These are phyloP conservation scores for Corythaixoides concolor DNA, from an alignment of 2,113 vertebrate genomes.

Conservation along the genomic window DNA sequence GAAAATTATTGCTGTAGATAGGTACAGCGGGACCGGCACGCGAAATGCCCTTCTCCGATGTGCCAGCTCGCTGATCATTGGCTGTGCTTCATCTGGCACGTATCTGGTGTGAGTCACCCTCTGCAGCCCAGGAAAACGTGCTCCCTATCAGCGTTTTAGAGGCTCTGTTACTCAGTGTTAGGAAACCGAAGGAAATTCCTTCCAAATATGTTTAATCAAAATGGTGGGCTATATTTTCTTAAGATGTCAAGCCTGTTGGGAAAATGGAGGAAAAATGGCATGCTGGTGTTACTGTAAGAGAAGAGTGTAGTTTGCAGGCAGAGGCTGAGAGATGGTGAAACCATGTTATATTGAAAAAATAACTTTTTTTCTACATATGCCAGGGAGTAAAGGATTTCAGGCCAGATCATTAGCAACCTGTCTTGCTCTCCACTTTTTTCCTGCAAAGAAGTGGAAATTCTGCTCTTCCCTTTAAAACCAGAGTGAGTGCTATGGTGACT, in stretches of 20 bases:
- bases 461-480: background rate
- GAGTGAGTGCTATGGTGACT: background rate
- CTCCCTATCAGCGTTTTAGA: slow-evolving; percentile 20
- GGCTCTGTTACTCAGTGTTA: background rate
- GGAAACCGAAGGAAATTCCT: slow-evolving; percentile 12
- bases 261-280: background rate
- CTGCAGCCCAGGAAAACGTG: slow-evolving; percentile 3
- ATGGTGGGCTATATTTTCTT: background rate
- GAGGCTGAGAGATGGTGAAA: background rate
- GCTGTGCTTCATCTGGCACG: background rate
- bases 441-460: background rate
- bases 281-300: background rate
- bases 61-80: background rate
- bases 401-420: background rate
- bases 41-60: background rate
- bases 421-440: background rate
- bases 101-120: background rate
- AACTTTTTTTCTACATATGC: background rate
- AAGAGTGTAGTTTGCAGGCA: background rate
- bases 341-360: background rate
- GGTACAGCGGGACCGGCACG: background rate
- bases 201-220: background rate
- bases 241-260: background rate
- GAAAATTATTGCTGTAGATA: background rate
- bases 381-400: background rate